These are phyloP conservation scores for Neocrepidodera transversa DNA, from an alignment of 2,888 invertebrate species.

Conservation along the genomic window DNA sequence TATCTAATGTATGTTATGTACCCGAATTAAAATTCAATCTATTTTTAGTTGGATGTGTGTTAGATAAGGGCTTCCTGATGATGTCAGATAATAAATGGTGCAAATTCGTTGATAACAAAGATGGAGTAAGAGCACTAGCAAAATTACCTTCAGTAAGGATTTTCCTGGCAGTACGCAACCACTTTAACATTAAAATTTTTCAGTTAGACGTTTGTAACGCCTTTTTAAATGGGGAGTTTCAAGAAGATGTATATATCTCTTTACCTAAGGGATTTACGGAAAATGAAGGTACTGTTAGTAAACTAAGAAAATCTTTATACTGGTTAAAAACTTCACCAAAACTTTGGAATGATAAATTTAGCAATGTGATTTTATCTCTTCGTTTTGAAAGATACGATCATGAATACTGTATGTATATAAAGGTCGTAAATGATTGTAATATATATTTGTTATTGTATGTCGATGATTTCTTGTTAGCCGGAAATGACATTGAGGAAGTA, in stretches of 20 bases:
- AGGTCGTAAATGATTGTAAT: too few species aligned
- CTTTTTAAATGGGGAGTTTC: constrained; percentile 31
- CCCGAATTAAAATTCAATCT: constrained; percentile 42
- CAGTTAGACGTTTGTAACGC: constrained; percentile 30
- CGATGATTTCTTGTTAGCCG: constrained; percentile 22
- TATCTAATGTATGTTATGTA: constrained; percentile 37
- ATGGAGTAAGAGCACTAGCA: constrained; percentile 21
- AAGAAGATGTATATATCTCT: constrained; percentile 20
- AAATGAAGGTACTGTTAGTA: too few species aligned
- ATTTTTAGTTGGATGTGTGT: constrained; percentile 43
- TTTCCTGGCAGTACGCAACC: constrained; percentile 2
- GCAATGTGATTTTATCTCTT: constrained; percentile 25
- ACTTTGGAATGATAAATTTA: constrained; percentile 38
- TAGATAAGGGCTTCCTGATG: constrained; percentile 43
- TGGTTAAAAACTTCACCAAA: constrained; percentile 35
- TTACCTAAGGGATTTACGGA: constrained; percentile 21
- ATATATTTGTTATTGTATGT: constrained; percentile 9
- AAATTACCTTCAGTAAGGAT: too few species aligned
- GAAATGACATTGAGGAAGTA: constrained; percentile 19
- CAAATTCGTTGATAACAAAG: constrained; percentile 35
- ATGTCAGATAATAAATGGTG: constrained; percentile 37
- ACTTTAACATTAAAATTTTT: constrained; percentile 16
- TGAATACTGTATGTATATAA: constrained; percentile 28
- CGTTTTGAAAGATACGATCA: constrained; percentile 20
- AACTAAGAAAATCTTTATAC: too few species aligned